These are phyloP conservation scores for Sinocyclocheilus rhinocerous DNA, from an alignment of 2,113 vertebrate genomes.

Conservation along the genomic window DNA sequence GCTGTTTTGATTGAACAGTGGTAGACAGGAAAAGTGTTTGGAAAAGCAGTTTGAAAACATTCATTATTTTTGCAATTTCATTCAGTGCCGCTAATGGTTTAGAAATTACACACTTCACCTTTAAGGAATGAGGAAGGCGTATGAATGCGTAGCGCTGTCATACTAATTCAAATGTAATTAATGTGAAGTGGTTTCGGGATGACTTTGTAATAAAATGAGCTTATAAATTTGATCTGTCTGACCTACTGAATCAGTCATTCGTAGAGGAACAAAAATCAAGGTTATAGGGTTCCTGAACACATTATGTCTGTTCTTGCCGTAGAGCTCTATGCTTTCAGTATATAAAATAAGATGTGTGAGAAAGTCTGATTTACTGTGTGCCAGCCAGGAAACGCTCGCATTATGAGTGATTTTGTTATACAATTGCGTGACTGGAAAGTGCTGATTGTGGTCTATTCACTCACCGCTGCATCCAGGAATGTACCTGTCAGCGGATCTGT, in stretches of 20 bases:
- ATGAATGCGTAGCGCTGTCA: not conserved
- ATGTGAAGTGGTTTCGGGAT: constrained; percentile 5
- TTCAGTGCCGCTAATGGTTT: not conserved
- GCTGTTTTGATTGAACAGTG: not conserved
- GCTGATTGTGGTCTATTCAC: not conserved
- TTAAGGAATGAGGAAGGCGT: constrained; percentile 2
- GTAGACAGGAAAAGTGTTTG: constrained; percentile 4
- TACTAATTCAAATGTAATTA: constrained; percentile 14
- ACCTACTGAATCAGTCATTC: constrained; percentile 7
- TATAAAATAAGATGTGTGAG: not conserved
- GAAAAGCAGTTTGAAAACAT: not conserved
- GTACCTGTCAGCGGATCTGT: constrained; percentile 10
- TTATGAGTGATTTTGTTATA: constrained; percentile 8
- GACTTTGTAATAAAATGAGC: constrained; percentile 24
- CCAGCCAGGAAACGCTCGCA: not conserved
- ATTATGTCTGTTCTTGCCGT: not conserved
- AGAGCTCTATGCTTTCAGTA: not conserved
- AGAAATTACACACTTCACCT: constrained; percentile 29
- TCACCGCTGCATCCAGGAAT: not conserved
- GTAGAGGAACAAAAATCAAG: not conserved
- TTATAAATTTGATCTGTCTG: constrained; percentile 26
- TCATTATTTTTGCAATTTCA: constrained; percentile 16
- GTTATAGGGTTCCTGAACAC: not conserved
- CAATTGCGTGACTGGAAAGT: not conserved
- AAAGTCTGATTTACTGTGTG: not conserved